These are phyloP conservation scores for Acronicta aceris DNA, from an alignment of 2,888 invertebrate genomes.

Conservation along the genomic window DNA sequence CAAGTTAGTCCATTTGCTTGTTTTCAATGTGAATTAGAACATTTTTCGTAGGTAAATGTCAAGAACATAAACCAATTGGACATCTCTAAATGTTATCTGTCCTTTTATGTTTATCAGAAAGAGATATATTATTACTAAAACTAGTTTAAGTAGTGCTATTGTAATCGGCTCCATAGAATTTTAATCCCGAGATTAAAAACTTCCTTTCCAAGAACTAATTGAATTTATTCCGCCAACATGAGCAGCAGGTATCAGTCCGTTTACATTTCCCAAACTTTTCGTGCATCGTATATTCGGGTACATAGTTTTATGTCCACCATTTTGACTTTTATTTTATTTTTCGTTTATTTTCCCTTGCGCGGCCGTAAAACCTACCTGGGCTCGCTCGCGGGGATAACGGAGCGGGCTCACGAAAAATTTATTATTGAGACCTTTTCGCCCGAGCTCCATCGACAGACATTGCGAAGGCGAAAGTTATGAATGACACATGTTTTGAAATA, in stretches of 20 bases:
- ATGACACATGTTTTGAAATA: constrained; percentile 90
- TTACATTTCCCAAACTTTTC: constrained; percentile 77
- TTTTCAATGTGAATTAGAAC: no score
- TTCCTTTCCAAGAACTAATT: constrained; percentile 41
- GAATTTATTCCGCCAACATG: constrained; percentile 62
- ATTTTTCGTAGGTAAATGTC: no score
- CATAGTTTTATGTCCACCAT: constrained; percentile 88
- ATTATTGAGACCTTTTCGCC: constrained; percentile 89
- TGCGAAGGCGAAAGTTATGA: constrained; percentile 89
- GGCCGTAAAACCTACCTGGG: constrained; percentile 89
- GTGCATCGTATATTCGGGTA: constrained; percentile 78
- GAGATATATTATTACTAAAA: no score
- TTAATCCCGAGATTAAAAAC: constrained; percentile 20
- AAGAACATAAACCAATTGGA: no score
- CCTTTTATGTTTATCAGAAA: no score
- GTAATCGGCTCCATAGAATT: not conserved
- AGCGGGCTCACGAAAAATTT: constrained; percentile 88
- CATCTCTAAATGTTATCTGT: no score
- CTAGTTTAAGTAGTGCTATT: no score
- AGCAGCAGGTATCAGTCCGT: constrained; percentile 60
- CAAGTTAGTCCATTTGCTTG: no score
- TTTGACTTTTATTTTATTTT: constrained; percentile 89
- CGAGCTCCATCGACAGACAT: constrained; percentile 88
- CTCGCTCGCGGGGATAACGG: constrained; percentile 86
- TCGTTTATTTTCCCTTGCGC: constrained; percentile 88